A percentile compares a stretch with the other conserved stretches of the same genome.
Conservation (phyloP, 2,113 vertebrate species). For the Nanorana parkeri region DNA sequence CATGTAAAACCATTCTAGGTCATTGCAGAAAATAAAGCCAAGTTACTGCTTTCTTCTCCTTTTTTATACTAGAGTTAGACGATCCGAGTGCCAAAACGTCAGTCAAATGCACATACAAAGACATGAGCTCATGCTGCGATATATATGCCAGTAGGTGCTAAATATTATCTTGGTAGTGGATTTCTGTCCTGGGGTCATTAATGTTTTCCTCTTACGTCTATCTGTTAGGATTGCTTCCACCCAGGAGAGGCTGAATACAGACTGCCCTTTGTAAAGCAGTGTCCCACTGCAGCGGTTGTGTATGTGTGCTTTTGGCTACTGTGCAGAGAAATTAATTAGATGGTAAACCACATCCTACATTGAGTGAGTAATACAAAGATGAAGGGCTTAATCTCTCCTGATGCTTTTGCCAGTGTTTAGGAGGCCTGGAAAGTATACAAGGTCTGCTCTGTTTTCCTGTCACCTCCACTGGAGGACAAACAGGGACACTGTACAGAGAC, state of each 20-base stretch:
- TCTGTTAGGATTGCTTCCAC: constrained; percentile 28
- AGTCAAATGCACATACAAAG: constrained; percentile 2
- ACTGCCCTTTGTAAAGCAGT: constrained; percentile 22
- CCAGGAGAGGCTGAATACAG: constrained; percentile 8
- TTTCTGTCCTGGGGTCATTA: constrained; percentile 22
- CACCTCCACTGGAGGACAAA: constrained; percentile 47
- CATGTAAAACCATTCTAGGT: too few species aligned
- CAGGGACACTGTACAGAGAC: constrained; percentile 45
- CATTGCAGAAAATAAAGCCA: too few species aligned
- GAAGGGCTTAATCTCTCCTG: constrained; percentile 47
- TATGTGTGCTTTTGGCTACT: constrained; percentile 44
- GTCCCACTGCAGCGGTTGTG: constrained; percentile 13
- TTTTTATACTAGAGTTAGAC: neutral
- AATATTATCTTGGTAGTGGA: constrained; percentile 11
- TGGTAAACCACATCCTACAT: constrained; percentile 54
- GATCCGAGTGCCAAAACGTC: neutral
- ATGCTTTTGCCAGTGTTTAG: constrained; percentile 45
- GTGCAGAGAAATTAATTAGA: constrained; percentile 52
- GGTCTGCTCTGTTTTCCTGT: constrained; percentile 55
- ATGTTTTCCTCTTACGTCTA: constrained; percentile 35
- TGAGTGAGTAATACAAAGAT: constrained; percentile 48
- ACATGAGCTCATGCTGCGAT: constrained; percentile 33
- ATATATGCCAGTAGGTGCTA: constrained; percentile 32
- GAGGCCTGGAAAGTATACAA: constrained; percentile 51
- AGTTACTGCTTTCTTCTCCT: neutral